Base-by-base conservation (phyloP, 1,140 invertebrate species). In the Atta texana region DNA sequence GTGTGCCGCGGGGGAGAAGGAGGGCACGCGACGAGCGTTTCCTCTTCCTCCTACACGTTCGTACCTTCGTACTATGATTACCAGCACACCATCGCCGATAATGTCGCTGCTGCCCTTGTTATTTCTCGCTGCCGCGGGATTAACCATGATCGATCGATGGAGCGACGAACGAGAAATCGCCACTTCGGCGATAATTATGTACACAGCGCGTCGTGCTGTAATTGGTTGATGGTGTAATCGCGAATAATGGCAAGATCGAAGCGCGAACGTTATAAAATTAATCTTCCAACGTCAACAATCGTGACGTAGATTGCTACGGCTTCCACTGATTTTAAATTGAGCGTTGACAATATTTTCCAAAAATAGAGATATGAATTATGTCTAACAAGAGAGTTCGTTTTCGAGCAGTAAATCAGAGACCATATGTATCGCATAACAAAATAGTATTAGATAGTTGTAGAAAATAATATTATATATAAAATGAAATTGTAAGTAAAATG, bases 211-310 rank as follows among this genome's bases (percentile, higher is more conserved):
- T 16, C 74, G 34, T 76, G 69, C 59, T 72, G 16, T 74, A 76
- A 89, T 89, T 89, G 88, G 87, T 64, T 89, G 87, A 89, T 89
- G 75, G 85, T 86, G 72, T 64, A 77, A 89, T 89, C 87, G 87
- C 77, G 85, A 85, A 89, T 86, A 89, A 89, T 89, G 69, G 69
- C 16, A 39, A 75, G 75, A 89, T 86, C 7, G 75, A 78, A 82
- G 80, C 57, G 80, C 53, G 80, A 84, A 74, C 69, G 55, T 84
- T 74, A 74, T 61, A 34, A 84, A 74, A 84, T 84, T 74, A 84
- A 74, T 74, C 69, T 74, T 39, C 5, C 68, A 31, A 14, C 18
- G 55, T 51, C 80, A 49, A 44, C 53, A 74, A 59, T 55, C 68
- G 68, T 31, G 77, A 57, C 31, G n/a, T 81, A 53, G 51, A 81